These are phyloP conservation scores for Bombus waltoni DNA, from an alignment of 1,140 invertebrate species.

Conservation along the genomic window DNA sequence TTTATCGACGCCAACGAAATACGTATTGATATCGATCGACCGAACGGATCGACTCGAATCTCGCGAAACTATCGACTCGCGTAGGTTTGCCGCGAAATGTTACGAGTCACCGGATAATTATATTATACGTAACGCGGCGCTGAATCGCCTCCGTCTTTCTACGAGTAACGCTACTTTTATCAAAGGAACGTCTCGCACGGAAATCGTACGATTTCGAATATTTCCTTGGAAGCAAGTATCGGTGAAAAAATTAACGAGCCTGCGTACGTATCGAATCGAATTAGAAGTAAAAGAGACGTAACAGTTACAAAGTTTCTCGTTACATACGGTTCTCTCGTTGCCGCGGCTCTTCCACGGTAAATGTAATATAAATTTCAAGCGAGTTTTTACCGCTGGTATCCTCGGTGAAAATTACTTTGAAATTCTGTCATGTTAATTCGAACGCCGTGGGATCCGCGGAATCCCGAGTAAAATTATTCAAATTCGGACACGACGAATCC, in stretches of 20 bases:
- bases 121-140: too few species aligned
- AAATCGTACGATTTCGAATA: too few species aligned
- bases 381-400: background rate
- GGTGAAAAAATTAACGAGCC: too few species aligned
- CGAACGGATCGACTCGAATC: too few species aligned
- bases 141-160: too few species aligned
- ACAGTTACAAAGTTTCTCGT: background rate
- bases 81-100: too few species aligned
- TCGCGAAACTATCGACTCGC: too few species aligned
- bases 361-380: constrained; percentile 1
- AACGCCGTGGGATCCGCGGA: background rate
- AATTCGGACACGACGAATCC: background rate
- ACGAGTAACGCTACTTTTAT: too few species aligned
- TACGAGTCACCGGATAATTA: too few species aligned
- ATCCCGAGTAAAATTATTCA: constrained; percentile 6
- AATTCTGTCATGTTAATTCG: constrained; percentile 15
- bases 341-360: background rate
- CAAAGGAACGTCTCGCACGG: too few species aligned
- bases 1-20: background rate
- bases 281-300: background rate
- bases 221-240: too few species aligned
- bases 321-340: background rate
- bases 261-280: background rate
- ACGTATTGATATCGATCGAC: background rate
- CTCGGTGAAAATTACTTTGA: background rate